A percentile compares a stretch with the other conserved stretches of the same genome.
These are phyloP conservation scores for Aphyosemion australe DNA, from an alignment of 2,113 vertebrate genomes.

Conservation along the genomic window DNA sequence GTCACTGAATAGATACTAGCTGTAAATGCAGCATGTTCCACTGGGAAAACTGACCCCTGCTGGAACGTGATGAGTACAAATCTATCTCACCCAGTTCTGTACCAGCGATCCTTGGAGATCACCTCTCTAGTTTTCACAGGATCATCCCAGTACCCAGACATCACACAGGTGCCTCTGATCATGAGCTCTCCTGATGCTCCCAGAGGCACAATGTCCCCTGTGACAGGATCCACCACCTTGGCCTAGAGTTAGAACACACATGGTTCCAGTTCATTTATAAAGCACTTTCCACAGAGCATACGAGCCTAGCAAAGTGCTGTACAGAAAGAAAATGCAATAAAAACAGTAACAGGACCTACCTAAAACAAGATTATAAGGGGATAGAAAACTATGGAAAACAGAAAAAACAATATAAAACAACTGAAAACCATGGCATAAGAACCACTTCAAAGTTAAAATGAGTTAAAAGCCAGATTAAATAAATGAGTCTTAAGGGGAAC, in stretches of 20 bases:
- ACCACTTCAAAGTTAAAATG: no score
- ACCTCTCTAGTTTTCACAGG: constrained; percentile 81
- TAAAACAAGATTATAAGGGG: no score
- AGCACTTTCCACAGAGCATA: no score
- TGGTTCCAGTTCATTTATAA: no score
- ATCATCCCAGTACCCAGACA: constrained; percentile 92
- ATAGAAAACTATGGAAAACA: no score
- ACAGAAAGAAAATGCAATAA: no score
- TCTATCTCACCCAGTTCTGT: constrained; percentile 89
- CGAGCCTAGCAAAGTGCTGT: no score
- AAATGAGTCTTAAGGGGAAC: no score
- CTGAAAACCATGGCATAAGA: no score
- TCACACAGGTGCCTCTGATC: constrained; percentile 90
- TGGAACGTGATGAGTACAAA: neutral
- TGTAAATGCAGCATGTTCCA: neutral
- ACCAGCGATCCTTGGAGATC: constrained; percentile 85
- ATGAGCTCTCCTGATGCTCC: constrained; percentile 86
- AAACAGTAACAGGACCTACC: no score
- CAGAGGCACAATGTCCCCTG: constrained; percentile 76
- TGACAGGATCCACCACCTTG: constrained; percentile 82
- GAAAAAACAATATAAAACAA: no score
- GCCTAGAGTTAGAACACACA: constrained; percentile 78
- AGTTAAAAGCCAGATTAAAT: no score
- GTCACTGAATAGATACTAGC: constrained; percentile 79
- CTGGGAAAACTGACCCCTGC: neutral